These are phyloP conservation scores for Baronia brevicornis DNA, from an alignment of 2,888 invertebrate species.

Conservation along the genomic window DNA sequence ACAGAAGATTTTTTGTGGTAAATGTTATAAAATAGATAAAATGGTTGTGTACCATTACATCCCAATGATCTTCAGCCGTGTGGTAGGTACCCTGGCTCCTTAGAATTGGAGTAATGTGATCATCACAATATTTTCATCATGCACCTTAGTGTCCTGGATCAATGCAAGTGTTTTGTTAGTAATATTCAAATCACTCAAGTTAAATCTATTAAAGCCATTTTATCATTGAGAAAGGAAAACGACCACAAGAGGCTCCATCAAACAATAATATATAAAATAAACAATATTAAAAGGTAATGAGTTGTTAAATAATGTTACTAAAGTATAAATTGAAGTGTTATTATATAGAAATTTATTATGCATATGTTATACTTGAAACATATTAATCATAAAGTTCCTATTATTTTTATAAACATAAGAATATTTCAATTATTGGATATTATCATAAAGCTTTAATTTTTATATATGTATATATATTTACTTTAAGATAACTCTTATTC, in stretches of 20 bases:
- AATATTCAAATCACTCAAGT: conserved; percentile 30
- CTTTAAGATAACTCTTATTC: no score
- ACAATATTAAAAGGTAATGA: no score
- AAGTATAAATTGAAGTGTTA: no score
- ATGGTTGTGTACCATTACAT: conserved; percentile 67
- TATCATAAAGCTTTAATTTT: no score
- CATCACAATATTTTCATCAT: conserved; percentile 59
- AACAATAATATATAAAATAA: no score
- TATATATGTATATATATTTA: no score
- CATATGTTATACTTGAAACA: no score
- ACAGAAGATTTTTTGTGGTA: conserved; percentile 12
- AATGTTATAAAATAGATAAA: conserved; percentile 32
- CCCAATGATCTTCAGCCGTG: conserved; percentile 58
- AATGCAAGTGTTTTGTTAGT: conserved; percentile 65
- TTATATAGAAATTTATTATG: no score
- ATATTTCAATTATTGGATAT: no score
- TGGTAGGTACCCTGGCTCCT: conserved; percentile 36
- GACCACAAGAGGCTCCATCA: conserved; percentile 13
- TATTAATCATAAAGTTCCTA: no score
- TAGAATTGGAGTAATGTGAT: conserved; percentile 38
- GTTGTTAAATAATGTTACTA: no score
- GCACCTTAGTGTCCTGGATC: conserved; percentile 69
- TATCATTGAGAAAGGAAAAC: conserved; percentile 2
- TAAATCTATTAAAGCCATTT: conserved; percentile 18
- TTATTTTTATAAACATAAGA: no score